These are phyloP conservation scores for Macaria liturata DNA, from an alignment of 2,888 invertebrate species.

Conservation along the genomic window DNA sequence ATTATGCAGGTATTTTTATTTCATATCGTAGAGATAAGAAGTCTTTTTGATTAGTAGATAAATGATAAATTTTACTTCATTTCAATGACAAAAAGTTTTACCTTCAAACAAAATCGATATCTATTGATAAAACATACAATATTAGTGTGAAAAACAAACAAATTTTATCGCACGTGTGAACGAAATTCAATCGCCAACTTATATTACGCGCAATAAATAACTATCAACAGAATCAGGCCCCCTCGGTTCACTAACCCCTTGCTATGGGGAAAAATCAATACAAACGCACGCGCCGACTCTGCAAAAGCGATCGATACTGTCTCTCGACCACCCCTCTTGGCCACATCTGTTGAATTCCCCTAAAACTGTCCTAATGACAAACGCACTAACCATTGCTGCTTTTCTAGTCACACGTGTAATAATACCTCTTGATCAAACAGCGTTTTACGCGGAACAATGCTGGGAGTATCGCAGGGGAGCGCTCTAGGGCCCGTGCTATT, in stretches of 20 bases:
- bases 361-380: constrained; percentile 11
- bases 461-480: constrained; percentile 20
- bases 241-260: constrained; percentile 48
- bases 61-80: no score
- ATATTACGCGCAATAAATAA: constrained; percentile 23
- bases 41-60: no score
- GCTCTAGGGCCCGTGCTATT: constrained; percentile 23
- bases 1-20: no score
- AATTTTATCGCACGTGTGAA: constrained; percentile 24
- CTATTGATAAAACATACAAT: no score
- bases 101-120: no score
- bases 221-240: constrained; percentile 28
- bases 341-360: constrained; percentile 59
- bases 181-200: constrained; percentile 27
- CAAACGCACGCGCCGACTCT: constrained; percentile 55
- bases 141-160: neutral
- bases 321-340: constrained; percentile 57
- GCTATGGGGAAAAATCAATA: constrained; percentile 59
- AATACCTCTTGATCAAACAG: constrained; percentile 13
- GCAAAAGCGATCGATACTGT: constrained; percentile 68
- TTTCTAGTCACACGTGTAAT: constrained; percentile 15
- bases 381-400: constrained; percentile 19
- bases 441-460: constrained; percentile 21
- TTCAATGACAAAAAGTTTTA: no score
- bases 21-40: no score